These are phyloP conservation scores for Yponomeuta cagnagella DNA, from an alignment of 2,888 invertebrate species.

Conservation along the genomic window DNA sequence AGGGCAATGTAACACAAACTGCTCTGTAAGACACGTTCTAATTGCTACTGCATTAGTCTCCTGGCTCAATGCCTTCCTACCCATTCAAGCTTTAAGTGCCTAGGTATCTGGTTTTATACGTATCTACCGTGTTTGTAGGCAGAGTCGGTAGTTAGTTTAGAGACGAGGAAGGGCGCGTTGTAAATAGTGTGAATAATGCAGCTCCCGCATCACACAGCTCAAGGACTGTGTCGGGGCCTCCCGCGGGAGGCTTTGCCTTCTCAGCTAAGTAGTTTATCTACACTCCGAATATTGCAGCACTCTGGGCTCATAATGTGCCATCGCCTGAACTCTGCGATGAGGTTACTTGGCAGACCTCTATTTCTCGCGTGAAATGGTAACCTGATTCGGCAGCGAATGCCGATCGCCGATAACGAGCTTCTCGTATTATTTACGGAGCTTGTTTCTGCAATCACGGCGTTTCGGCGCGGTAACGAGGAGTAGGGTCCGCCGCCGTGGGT, in stretches of 20 bases:
- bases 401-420: not conserved
- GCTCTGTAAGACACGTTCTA: not conserved
- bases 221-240: not conserved
- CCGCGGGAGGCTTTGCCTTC: not conserved
- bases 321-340: too few relatives aligned
- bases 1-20: not conserved
- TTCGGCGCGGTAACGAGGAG: not conserved
- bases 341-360: too few relatives aligned
- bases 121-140: not conserved
- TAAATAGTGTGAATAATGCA: not conserved
- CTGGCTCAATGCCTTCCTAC: not conserved
- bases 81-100: not conserved
- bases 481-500: not conserved
- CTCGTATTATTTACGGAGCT: not conserved
- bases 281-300: not conserved
- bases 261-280: not conserved
- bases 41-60: constrained; percentile 3
- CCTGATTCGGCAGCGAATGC: not conserved
- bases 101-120: not conserved
- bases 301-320: not conserved
- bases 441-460: not conserved
- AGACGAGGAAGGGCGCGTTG: not conserved
- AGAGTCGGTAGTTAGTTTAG: not conserved
- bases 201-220: not conserved
- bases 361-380: not conserved